phyloP scores from a whole-genome alignment of 92 coral and sea anemone genomes.

The Epizoanthus ramosus region DNA sequence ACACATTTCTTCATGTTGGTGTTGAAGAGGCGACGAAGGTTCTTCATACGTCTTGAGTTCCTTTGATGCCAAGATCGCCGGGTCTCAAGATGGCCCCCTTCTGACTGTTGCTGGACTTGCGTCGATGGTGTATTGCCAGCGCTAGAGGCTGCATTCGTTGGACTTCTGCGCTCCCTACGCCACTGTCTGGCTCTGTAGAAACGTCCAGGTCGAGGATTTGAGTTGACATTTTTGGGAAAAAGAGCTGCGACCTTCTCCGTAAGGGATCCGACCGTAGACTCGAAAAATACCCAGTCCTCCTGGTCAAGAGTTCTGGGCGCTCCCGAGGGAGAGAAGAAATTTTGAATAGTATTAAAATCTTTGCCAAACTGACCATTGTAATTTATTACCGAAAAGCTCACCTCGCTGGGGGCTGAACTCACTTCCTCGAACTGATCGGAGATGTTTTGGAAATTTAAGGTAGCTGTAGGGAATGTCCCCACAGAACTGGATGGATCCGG shows the following conservation, averaged over 20 bases:
- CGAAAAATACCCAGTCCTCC: slow-evolving; percentile 14
- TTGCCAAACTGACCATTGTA: neutral
- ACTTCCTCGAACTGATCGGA: neutral
- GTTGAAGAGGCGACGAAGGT: neutral
- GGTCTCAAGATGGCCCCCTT: neutral
- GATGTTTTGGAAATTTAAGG: no score
- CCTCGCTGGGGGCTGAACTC: neutral
- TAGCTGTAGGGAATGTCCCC: no score
- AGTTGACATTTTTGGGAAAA: neutral
- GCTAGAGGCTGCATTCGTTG: neutral
- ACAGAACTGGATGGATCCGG: no score
- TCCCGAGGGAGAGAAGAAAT: neutral
- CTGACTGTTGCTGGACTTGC: neutral
- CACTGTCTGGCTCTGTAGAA: neutral
- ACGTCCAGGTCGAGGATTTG: neutral
- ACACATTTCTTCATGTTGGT: neutral
- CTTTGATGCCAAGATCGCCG: neutral
- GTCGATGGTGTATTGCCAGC: neutral
- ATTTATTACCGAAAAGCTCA: no score
- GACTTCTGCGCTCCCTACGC: neutral
- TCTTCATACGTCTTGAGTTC: neutral
- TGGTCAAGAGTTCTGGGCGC: neutral
- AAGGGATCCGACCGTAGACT: neutral
- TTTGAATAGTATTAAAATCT: neutral
- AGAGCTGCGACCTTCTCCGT: neutral